These are phyloP conservation scores for Helicoverpa zea DNA, from an alignment of 1,140 invertebrate species.

Conservation along the genomic window DNA sequence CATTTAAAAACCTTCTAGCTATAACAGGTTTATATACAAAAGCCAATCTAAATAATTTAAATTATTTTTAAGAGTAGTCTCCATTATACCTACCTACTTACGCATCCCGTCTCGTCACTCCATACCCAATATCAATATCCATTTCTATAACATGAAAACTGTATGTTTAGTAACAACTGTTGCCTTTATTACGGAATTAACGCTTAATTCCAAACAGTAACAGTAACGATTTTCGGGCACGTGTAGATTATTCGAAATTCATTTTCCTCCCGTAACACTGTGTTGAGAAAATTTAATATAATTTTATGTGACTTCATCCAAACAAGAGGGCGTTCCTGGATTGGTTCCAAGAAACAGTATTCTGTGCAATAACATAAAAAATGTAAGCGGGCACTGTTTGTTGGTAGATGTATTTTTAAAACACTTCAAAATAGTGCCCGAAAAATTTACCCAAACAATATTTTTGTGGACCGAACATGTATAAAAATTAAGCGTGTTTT, in stretches of 20 bases:
- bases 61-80: too few species aligned
- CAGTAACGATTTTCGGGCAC: conserved; percentile 31
- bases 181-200: conserved; percentile 11
- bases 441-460: conserved; percentile 8
- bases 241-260: conserved; percentile 32
- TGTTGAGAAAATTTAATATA: conserved; percentile 42
- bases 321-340: conserved; percentile 46
- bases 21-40: too few species aligned
- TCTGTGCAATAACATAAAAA: conserved; percentile 38
- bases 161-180: too few species aligned
- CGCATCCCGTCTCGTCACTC: too few species aligned
- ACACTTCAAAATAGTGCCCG: not conserved
- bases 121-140: too few species aligned
- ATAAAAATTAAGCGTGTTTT: not conserved
- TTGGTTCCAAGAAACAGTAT: conserved; percentile 36
- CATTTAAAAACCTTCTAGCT: too few species aligned
- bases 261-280: conserved; percentile 11
- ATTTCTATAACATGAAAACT: too few species aligned
- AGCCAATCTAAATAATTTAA: too few species aligned
- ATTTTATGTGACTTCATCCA: conserved; percentile 39
- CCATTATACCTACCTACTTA: too few species aligned
- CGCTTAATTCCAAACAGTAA: conserved; percentile 16
- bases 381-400: not conserved
- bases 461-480: too few species aligned
- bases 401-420: conserved; percentile 13